A percentile compares a stretch with the other conserved stretches of the same genome.
These are phyloP conservation scores for Dermochelys coriacea DNA, from an alignment of 2,797 vertebrate species.

Conservation along the genomic window DNA sequence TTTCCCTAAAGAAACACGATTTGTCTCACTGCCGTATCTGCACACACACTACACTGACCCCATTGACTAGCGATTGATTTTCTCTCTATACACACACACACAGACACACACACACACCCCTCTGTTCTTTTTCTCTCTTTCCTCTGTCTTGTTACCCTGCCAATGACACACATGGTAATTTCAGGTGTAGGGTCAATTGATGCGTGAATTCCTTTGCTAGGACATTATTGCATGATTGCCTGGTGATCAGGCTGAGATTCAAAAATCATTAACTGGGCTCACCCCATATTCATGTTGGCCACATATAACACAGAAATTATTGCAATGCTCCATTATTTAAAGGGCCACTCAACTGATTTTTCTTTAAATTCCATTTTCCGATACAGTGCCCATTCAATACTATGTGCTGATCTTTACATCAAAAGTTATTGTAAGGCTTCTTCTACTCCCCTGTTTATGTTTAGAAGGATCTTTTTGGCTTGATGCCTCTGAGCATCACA, in stretches of 20 bases:
- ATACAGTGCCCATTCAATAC: background rate
- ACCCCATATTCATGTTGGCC: background rate
- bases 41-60: no score
- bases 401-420: background rate
- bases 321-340: background rate
- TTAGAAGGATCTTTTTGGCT: background rate
- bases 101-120: no score
- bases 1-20: background rate
- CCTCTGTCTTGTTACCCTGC: background rate
- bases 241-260: conserved; percentile 12
- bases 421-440: background rate
- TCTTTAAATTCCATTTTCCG: background rate
- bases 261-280: background rate
- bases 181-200: background rate
- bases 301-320: background rate
- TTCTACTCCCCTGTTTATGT: background rate
- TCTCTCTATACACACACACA: no score
- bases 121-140: no score
- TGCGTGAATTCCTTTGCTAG: background rate
- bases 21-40: background rate
- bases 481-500: background rate
- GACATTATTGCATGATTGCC: background rate
- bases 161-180: background rate
- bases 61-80: background rate
- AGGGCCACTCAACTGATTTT: background rate